Evolutionary conservation across 1,140 invertebrate species (phyloP).

Genomic region (Goniozus legneri): DNA sequence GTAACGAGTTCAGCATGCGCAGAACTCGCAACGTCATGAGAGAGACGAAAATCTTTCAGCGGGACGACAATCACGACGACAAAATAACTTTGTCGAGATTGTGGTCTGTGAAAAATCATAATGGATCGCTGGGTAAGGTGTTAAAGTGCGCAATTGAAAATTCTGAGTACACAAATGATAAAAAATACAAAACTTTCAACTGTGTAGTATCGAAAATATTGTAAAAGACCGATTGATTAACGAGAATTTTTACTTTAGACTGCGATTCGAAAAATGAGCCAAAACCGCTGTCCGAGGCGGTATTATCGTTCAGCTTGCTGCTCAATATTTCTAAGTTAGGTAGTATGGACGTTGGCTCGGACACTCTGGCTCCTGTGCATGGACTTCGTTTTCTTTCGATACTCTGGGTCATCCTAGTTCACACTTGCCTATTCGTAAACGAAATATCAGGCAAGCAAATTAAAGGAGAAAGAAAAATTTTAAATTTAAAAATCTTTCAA

Average conservation of each 20-base stretch:
- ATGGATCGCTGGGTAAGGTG: constrained; percentile 29
- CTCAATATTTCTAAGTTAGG: constrained; percentile 34
- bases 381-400: constrained; percentile 46
- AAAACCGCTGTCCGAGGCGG: constrained; percentile 30
- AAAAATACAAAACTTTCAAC: no score
- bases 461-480: background rate
- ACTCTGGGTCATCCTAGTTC: constrained; percentile 47
- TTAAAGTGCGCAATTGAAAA: no score
- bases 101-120: constrained; percentile 32
- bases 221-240: constrained; percentile 4
- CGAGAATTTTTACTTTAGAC: background rate
- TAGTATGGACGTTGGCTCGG: constrained; percentile 35
- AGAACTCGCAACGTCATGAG: constrained; percentile 3
- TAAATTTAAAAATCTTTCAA: constrained; percentile 2
- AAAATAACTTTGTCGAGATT: constrained; percentile 27
- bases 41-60: constrained; percentile 15
- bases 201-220: no score
- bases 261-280: constrained; percentile 23
- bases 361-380: constrained; percentile 47
- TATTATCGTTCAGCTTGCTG: constrained; percentile 37
- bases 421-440: constrained; percentile 43
- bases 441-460: constrained; percentile 39
- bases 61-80: constrained; percentile 9
- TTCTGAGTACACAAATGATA: no score
- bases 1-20: constrained; percentile 9